These are phyloP conservation scores for Grallaria varia DNA, from an alignment of 2,113 vertebrate genomes.

Conservation along the genomic window DNA sequence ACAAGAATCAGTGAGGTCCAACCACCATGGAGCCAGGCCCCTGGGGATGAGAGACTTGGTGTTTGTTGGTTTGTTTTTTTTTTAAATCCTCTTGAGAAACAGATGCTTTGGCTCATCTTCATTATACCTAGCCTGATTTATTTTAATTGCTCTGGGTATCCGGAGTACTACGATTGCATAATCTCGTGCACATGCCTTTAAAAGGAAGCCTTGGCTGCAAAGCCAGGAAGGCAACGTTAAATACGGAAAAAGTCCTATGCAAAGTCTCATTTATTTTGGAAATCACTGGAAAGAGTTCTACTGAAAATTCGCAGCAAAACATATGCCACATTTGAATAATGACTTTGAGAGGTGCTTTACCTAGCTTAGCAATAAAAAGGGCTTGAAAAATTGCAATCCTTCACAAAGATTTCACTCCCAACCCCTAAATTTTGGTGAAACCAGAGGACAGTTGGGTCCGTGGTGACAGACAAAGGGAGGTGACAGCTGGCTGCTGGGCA, in stretches of 20 bases:
- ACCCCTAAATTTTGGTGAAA: neutral
- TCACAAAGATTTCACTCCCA: neutral
- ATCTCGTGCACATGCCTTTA: slow-evolving; percentile 62
- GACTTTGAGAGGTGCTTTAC: slow-evolving; percentile 28
- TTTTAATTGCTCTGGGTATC: slow-evolving; percentile 67
- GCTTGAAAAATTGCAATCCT: neutral
- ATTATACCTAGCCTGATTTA: slow-evolving; percentile 70
- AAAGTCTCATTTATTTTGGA: slow-evolving; percentile 54
- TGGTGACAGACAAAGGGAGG: neutral
- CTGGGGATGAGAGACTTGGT: neutral
- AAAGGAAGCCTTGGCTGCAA: slow-evolving; percentile 60
- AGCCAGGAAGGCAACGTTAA: slow-evolving; percentile 34
- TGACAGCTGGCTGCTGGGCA: neutral
- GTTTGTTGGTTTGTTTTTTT: neutral
- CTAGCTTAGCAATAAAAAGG: neutral
- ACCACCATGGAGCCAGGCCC: neutral
- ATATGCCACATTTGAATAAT: slow-evolving; percentile 42
- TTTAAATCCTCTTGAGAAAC: slow-evolving; percentile 62
- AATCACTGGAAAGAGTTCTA: slow-evolving; percentile 40
- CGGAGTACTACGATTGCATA: slow-evolving; percentile 57
- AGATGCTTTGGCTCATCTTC: slow-evolving; percentile 66
- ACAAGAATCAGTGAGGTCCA: slow-evolving; percentile 14
- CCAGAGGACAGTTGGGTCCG: neutral
- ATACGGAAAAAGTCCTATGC: slow-evolving; percentile 48
- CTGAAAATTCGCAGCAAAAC: slow-evolving; percentile 37